phyloP scores from a whole-genome alignment of 2,113 vertebrate genomes.

The Engraulis encrasicolus region DNA sequence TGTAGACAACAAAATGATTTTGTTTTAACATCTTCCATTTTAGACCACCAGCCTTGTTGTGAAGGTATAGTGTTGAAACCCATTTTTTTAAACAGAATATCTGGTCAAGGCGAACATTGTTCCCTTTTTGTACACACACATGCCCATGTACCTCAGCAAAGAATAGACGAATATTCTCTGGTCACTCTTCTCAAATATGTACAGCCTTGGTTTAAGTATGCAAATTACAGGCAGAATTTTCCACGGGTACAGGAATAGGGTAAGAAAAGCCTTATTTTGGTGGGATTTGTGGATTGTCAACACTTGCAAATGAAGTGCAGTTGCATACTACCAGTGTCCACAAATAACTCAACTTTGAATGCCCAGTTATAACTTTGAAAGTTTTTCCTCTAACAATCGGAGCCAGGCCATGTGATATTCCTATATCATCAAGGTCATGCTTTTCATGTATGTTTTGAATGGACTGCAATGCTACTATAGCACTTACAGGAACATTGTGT shows the following conservation, averaged over 20 bases:
- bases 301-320: background rate
- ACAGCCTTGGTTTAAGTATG: background rate
- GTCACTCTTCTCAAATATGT: conserved; percentile 4
- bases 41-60: background rate
- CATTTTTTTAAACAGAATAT: background rate
- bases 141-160: background rate
- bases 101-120: background rate
- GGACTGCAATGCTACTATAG: background rate
- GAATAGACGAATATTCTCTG: background rate
- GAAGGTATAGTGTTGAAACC: background rate
- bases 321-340: background rate
- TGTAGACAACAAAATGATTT: background rate
- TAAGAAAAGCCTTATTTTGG: conserved; percentile 12
- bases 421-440: background rate
- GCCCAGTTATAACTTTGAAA: background rate
- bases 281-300: conserved; percentile 12
- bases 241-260: background rate
- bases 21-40: background rate
- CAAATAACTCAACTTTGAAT: background rate
- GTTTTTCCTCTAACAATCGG: background rate
- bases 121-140: background rate
- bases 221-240: conserved; percentile 4
- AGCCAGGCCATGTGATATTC: background rate
- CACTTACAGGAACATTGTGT: too few relatives aligned
- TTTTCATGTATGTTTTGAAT: background rate